phyloP scores from a whole-genome alignment of 2,113 vertebrate species.

The Murina feae region DNA sequence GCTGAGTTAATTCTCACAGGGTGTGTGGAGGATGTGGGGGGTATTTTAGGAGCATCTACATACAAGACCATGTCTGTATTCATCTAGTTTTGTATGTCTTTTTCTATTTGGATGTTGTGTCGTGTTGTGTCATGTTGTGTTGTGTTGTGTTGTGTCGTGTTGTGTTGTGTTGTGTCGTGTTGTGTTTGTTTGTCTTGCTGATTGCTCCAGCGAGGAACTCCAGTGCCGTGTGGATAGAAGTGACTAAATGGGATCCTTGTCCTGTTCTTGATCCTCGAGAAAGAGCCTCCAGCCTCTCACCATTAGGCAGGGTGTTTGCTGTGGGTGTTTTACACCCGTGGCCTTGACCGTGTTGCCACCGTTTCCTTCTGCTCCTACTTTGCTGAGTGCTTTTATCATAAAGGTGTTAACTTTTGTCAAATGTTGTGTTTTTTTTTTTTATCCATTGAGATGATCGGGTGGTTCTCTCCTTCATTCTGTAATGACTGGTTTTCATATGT shows the following conservation, averaged over 20 bases:
- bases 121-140: no score
- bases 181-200: not conserved
- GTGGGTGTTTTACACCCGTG: not conserved
- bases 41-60: not conserved
- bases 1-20: not conserved
- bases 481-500: no score
- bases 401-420: not conserved
- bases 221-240: not conserved
- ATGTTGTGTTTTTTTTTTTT: not conserved
- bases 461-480: not conserved
- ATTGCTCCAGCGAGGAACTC: not conserved
- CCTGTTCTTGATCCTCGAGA: not conserved
- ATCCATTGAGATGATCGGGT: no score
- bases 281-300: not conserved
- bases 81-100: not conserved
- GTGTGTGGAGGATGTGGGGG: not conserved
- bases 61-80: not conserved
- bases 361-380: not conserved
- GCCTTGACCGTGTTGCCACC: not conserved
- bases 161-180: not conserved
- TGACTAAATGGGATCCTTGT: not conserved
- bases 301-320: not conserved
- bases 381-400: not conserved
- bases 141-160: not conserved
- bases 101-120: not conserved